Percentiles rank a stretch among this genome's conserved stretches.
phyloP scores from a whole-genome alignment of 2,113 vertebrate species.

The Ochotona curzoniae region DNA sequence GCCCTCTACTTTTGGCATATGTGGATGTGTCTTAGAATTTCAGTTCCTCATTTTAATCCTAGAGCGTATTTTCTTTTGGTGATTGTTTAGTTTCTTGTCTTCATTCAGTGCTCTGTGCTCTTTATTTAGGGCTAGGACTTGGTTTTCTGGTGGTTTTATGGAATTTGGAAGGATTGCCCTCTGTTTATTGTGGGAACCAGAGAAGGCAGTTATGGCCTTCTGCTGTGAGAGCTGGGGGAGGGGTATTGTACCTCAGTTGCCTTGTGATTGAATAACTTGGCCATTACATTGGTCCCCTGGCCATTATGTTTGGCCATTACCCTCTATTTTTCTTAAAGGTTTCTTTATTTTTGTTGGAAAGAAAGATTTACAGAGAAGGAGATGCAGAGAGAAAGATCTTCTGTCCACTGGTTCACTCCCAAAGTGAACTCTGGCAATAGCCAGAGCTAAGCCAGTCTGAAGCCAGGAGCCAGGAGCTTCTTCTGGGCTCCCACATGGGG shows the following conservation, averaged over 20 bases:
- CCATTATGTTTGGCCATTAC: too few species aligned
- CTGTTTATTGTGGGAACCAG: background rate
- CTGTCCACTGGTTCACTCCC: too few species aligned
- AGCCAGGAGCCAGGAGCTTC: too few species aligned
- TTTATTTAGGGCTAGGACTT: background rate
- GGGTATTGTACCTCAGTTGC: accelerated
- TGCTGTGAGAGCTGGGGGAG: background rate
- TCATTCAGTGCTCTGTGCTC: background rate
- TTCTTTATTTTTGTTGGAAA: too few species aligned
- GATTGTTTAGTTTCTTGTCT: background rate
- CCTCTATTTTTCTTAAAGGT: too few species aligned
- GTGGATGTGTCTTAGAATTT: background rate
- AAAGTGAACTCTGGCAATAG: too few species aligned
- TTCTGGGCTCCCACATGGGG: too few species aligned
- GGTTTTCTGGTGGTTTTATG: conserved; percentile 6
- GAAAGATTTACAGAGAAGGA: too few species aligned
- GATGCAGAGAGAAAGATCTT: too few species aligned
- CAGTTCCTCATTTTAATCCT: background rate
- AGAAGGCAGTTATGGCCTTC: background rate
- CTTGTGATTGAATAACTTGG: background rate
- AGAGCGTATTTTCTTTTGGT: background rate
- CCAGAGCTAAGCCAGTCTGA: too few species aligned
- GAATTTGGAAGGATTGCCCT: background rate
- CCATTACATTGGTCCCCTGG: too few species aligned
- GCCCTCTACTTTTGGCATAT: background rate